phyloP scores from a whole-genome alignment of 53 echinoderm and acorn worm genomes.

The Patiria pectinifera region DNA sequence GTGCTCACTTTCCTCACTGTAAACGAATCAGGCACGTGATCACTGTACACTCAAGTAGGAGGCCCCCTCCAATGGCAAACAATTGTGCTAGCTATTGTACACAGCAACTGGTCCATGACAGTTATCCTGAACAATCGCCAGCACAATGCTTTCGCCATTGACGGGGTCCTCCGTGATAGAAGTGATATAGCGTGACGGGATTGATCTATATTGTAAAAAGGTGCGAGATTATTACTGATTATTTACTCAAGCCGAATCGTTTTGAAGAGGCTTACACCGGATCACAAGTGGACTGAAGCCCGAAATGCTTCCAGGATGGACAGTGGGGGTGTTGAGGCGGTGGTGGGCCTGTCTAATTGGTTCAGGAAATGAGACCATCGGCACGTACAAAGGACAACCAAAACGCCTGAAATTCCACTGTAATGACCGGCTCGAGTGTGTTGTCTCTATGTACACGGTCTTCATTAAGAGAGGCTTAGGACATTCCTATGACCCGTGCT shows the following conservation, averaged over 20 bases:
- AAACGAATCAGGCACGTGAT: too few species aligned
- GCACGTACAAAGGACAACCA: not conserved
- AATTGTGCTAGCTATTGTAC: too few species aligned
- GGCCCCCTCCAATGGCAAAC: too few species aligned
- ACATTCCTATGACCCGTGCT: not conserved
- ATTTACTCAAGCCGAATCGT: not conserved
- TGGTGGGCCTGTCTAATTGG: not conserved
- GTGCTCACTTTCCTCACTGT: not conserved
- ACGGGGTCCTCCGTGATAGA: too few species aligned
- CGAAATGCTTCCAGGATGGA: not conserved
- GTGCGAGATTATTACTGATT: not conserved
- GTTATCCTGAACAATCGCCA: too few species aligned
- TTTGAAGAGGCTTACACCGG: not conserved
- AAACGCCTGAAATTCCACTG: not conserved
- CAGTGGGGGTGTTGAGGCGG: not conserved
- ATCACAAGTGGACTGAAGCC: not conserved
- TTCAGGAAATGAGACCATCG: not conserved
- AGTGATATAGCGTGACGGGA: too few species aligned
- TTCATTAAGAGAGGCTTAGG: not conserved
- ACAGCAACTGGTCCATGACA: too few species aligned
- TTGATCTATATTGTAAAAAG: not conserved
- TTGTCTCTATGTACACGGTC: not conserved
- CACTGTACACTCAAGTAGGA: too few species aligned
- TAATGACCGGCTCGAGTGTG: constrained; percentile 8
- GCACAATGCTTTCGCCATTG: too few species aligned